Percentiles rank a stretch among this genome's conserved stretches.
Evolutionary conservation across 2,113 vertebrate genomes (phyloP).

Genomic region (Megatriorchis doriae): DNA sequence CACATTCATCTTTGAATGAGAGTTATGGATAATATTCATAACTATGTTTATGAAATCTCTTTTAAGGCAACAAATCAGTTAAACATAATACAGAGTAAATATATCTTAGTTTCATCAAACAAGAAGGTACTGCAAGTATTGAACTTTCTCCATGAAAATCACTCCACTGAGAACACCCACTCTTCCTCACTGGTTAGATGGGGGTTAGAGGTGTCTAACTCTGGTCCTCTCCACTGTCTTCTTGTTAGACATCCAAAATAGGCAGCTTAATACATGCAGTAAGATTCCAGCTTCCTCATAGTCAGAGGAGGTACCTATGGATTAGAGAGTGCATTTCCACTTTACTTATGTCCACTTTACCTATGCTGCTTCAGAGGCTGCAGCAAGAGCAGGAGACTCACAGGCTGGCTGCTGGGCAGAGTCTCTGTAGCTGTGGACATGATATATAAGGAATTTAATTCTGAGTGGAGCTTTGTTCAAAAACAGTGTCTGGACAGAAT

Average conservation of each 20-base stretch:
- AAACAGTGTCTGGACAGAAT: not conserved
- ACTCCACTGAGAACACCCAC: not conserved
- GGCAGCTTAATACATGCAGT: not conserved
- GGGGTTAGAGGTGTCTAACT: too few species aligned
- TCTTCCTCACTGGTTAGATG: not conserved
- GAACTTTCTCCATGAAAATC: not conserved
- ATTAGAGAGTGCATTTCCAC: not conserved
- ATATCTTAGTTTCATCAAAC: not conserved
- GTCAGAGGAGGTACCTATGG: not conserved
- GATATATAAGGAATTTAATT: not conserved
- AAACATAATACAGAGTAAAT: not conserved
- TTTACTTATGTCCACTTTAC: not conserved
- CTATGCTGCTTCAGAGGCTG: not conserved
- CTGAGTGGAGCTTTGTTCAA: not conserved
- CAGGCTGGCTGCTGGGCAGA: not conserved
- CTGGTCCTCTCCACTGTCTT: not conserved
- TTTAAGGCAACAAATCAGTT: not conserved
- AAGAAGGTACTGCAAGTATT: not conserved
- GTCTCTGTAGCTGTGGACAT: not conserved
- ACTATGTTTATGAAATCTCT: not conserved
- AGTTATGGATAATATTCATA: not conserved
- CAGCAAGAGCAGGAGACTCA: not conserved
- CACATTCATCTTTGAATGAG: not conserved
- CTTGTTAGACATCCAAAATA: not conserved
- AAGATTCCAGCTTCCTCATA: not conserved